A percentile compares a stretch with the other conserved stretches of the same genome.
phyloP scores from a whole-genome alignment of 2,888 invertebrate genomes.

The Meloe dianella region DNA sequence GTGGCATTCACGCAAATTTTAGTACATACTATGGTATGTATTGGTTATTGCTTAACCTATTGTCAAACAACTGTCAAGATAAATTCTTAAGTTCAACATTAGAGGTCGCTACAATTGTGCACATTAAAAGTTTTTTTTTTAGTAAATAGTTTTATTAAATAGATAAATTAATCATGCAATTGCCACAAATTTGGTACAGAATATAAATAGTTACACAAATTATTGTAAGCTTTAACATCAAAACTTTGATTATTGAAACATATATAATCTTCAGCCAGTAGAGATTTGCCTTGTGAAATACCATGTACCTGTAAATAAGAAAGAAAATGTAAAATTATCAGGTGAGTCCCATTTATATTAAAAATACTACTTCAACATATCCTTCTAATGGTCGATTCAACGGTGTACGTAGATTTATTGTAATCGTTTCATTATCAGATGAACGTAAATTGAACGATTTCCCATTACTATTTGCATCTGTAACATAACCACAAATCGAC shows the following conservation, averaged over 20 bases:
- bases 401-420: constrained; percentile 50
- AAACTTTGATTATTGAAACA: constrained; percentile 45
- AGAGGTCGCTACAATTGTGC: neutral
- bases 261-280: constrained; percentile 43
- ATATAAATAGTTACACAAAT: constrained; percentile 46
- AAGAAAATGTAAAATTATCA: constrained; percentile 9
- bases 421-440: constrained; percentile 50
- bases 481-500: constrained; percentile 51
- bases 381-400: constrained; percentile 49
- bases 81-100: neutral
- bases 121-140: constrained; percentile 5
- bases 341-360: neutral
- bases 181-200: constrained; percentile 44
- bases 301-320: constrained; percentile 46
- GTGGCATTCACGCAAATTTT: no score
- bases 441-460: constrained; percentile 50
- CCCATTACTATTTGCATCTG: constrained; percentile 47
- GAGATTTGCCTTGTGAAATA: constrained; percentile 40
- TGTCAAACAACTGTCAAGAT: neutral
- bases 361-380: constrained; percentile 56
- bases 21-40: no score
- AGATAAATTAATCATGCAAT: constrained; percentile 6
- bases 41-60: no score
- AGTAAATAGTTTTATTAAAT: constrained; percentile 11
- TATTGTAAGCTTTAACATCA: constrained; percentile 45